Conservation (phyloP, 1,140 invertebrate genomes). For the Forficula auricularia region DNA sequence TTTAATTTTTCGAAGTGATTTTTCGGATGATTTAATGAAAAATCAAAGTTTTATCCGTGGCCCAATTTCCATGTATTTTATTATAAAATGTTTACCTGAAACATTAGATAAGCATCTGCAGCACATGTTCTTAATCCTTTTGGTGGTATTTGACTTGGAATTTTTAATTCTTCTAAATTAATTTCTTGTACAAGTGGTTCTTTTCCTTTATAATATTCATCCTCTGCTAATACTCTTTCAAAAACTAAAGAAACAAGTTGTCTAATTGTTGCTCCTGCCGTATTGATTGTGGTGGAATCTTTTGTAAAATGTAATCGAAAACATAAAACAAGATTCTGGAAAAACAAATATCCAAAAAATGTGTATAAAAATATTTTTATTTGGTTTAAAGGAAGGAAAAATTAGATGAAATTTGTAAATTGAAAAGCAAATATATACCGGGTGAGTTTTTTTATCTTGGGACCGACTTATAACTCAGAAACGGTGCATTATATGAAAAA, state of each 20-base stretch:
- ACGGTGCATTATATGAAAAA: too few species aligned
- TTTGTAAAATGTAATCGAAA: conserved; percentile 88
- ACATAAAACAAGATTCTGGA: conserved; percentile 82
- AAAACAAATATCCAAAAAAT: conserved; percentile 17
- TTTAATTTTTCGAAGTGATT: too few species aligned
- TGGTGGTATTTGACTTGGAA: conserved; percentile 52
- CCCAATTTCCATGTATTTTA: too few species aligned
- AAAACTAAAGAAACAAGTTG: conserved; percentile 94
- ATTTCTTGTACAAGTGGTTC: conserved; percentile 25
- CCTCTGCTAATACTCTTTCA: conserved; percentile 71
- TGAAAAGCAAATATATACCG: too few species aligned
- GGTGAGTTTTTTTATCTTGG: too few species aligned
- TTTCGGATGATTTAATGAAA: too few species aligned
- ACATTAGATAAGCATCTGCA: conserved; percentile 84
- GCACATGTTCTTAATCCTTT: conserved; percentile 74
- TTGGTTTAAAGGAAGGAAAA: conserved; percentile 1
- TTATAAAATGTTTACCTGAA: conserved; percentile 49
- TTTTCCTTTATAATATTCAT: conserved; percentile 29
- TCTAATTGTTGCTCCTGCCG: conserved; percentile 88
- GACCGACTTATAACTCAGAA: too few species aligned
- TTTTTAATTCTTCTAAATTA: conserved; percentile 62
- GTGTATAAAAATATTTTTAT: too few species aligned
- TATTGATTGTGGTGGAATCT: conserved; percentile 86
- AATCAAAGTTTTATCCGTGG: too few species aligned
- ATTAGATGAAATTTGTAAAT: neutral